Base-by-base conservation (phyloP, 1,140 invertebrate genomes). In the Anoplolepis gracilipes region DNA sequence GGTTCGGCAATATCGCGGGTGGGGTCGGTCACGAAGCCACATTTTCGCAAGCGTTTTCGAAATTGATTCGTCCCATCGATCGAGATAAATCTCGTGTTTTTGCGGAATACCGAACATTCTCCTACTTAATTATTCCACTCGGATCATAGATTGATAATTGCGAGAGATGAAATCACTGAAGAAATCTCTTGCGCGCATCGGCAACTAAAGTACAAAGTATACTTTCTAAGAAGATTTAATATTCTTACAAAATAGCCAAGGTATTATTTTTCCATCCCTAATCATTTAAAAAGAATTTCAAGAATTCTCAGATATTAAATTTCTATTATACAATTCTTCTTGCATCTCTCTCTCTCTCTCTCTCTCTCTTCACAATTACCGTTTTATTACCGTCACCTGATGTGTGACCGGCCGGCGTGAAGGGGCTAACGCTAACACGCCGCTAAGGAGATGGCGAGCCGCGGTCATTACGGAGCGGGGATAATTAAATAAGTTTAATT, bases 1-100 rank as follows among this genome's bases (percentile, higher is more conserved):
- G 82, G 90, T 92, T 92, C 88, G 92, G 88, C 88, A 92, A 92
- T 92, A 89, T 91, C 85, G 81, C 88, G 91, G 91, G 91, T 92
- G 85, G 91, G 87, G 82, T 90, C 89, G 86, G 88, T 93, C 92
- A 93, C 92, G 92, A 92, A 84, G 85, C 86, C 39, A 69, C 79
- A 86, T 90, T 91, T 88, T 85, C 87, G 90, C 86, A 87, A 88
- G 62, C 55, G 28, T 90, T 90, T 85, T 79, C 85, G 79, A 89
- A 90, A 87, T 85, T 87, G 72, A 90, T 87, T 89, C 76, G 87
- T 88, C 70, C 73, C 88, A 73, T 85, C 79, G 85, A 89, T 87
- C 79, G 69, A 61, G 55, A 85, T 72, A 77, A 81, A 30, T 46
- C 36, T 13, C 25, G 36, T 36, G 30, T 30, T 69, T 30, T 46